These are phyloP conservation scores for Hippoglossus stenolepis DNA, from an alignment of 2,113 vertebrate genomes.

Conservation along the genomic window DNA sequence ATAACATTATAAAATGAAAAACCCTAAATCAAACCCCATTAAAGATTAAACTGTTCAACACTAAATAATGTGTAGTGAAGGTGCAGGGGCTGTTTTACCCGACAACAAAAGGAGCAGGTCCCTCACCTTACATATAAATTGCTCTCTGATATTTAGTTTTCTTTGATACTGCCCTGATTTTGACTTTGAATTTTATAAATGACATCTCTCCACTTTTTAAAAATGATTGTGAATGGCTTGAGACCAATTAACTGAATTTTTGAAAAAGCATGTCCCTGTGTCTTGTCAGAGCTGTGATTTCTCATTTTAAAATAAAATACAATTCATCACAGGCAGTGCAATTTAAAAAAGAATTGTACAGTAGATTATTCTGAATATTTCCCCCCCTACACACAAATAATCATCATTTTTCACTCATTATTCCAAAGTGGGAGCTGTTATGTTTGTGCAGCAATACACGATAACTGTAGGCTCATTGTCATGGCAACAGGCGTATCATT, in stretches of 20 bases:
- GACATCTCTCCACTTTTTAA: slow-evolving; percentile 4
- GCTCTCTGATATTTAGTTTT: slow-evolving; percentile 1
- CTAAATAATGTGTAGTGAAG: slow-evolving; percentile 9
- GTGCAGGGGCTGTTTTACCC: not conserved
- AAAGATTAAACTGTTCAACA: not conserved
- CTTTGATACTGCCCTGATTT: slow-evolving; percentile 7
- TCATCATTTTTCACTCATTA: slow-evolving; percentile 51
- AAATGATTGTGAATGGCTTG: not conserved
- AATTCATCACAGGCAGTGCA: slow-evolving; percentile 11
- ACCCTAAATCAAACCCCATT: not conserved
- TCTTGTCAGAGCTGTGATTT: not conserved
- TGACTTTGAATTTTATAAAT: not conserved
- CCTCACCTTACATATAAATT: not conserved
- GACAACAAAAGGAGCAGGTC: not conserved
- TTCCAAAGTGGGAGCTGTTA: slow-evolving; percentile 38
- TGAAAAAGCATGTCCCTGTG: not conserved
- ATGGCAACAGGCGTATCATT: slow-evolving; percentile 69
- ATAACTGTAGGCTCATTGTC: slow-evolving; percentile 68
- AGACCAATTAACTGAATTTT: slow-evolving; percentile 10
- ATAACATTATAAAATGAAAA: not conserved
- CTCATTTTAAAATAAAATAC: slow-evolving; percentile 13
- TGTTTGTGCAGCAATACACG: slow-evolving; percentile 36
- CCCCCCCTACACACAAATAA: slow-evolving; percentile 14
- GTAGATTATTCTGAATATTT: slow-evolving; percentile 5
- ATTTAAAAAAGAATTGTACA: slow-evolving; percentile 19